These are phyloP conservation scores for Paragorgia papillata DNA, from an alignment of 92 coral and sea anemone species.

Conservation along the genomic window DNA sequence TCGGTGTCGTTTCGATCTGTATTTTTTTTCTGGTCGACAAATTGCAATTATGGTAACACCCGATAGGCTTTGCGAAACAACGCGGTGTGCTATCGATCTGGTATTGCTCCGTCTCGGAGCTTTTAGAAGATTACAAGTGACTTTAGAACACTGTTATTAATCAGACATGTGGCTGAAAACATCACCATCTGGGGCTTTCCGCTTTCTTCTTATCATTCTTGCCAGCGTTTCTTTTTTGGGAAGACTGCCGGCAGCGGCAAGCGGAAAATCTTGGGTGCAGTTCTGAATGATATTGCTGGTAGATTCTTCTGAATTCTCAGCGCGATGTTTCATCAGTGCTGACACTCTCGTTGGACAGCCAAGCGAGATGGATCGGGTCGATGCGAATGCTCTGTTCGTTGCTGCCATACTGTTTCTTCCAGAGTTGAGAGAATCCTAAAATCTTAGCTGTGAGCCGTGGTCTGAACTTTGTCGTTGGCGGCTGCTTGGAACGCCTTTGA, in stretches of 20 bases:
- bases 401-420: neutral
- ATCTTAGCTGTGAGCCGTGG: no score
- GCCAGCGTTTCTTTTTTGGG: slow-evolving; percentile 7
- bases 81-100: no score
- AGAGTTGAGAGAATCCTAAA: neutral
- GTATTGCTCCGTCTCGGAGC: no score
- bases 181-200: slow-evolving; percentile 22
- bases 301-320: neutral
- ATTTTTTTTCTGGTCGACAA: no score
- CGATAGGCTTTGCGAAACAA: no score
- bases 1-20: no score
- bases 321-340: neutral
- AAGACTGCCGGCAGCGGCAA: slow-evolving; percentile 13
- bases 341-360: neutral
- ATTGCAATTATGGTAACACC: no score
- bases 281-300: slow-evolving; percentile 33
- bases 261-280: slow-evolving; percentile 19
- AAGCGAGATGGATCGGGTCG: slow-evolving; percentile 21
- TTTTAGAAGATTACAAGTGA: no score
- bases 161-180: no score
- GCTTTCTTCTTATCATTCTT: slow-evolving; percentile 24
- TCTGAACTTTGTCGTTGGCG: no score
- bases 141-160: no score
- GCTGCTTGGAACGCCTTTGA: no score
- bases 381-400: slow-evolving; percentile 16